phyloP scores from a whole-genome alignment of 2,797 vertebrate genomes.

The Mormyrops boulengeri region DNA sequence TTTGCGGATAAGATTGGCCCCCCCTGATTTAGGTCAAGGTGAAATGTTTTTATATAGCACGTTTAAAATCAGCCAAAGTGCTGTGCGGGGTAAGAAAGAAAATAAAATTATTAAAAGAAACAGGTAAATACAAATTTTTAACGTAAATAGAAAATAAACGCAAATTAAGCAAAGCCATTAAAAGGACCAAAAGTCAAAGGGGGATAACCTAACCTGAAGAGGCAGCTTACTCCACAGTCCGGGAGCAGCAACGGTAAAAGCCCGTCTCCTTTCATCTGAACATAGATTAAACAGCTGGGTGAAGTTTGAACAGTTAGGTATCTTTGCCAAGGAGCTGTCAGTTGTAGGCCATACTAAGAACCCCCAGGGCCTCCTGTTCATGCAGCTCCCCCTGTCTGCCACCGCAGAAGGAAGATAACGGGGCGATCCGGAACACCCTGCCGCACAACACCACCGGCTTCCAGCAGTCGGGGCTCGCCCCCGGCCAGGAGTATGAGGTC shows the following conservation, averaged over 20 bases:
- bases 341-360: not conserved
- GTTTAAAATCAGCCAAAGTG: not conserved
- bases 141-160: not conserved
- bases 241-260: not conserved
- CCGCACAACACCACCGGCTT: slow-evolving; percentile 71
- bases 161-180: not conserved
- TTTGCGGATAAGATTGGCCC: no score
- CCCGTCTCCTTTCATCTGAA: not conserved
- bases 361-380: not conserved
- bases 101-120: not conserved
- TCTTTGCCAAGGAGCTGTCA: not conserved
- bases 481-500: slow-evolving; percentile 88
- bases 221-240: not conserved
- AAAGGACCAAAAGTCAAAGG: not conserved
- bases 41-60: not conserved
- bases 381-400: not conserved
- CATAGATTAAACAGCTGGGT: not conserved
- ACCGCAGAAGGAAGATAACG: slow-evolving; percentile 88
- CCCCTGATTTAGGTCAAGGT: not conserved
- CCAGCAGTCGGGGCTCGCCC: slow-evolving; percentile 77
- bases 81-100: not conserved
- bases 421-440: slow-evolving; percentile 72
- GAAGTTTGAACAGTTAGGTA: not conserved
- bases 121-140: not conserved
- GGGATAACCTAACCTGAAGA: not conserved